These are phyloP conservation scores for Trachelus tabidus DNA, from an alignment of 2,888 invertebrate species.

Conservation along the genomic window DNA sequence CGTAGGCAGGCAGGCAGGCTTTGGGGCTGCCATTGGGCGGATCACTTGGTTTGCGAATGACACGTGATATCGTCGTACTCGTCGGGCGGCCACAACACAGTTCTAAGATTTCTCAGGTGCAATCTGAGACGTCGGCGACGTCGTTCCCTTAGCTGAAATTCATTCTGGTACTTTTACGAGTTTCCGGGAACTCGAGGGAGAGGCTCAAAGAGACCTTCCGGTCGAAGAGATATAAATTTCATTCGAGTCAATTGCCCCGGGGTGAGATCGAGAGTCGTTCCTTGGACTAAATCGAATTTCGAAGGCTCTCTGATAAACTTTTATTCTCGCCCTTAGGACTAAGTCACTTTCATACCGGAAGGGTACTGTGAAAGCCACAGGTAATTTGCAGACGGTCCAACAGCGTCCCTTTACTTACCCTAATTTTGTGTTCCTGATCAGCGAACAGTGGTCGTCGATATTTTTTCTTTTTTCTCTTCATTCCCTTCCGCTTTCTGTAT, in stretches of 20 bases:
- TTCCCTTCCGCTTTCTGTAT: background rate
- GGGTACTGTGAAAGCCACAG: too few relatives aligned
- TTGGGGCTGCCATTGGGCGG: slow-evolving; percentile 16
- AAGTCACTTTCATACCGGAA: too few relatives aligned
- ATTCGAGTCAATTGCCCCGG: background rate
- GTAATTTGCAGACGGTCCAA: too few relatives aligned
- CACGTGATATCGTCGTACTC: slow-evolving; percentile 30
- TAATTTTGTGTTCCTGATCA: too few relatives aligned
- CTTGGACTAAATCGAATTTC: background rate
- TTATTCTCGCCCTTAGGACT: too few relatives aligned
- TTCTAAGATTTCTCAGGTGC: slow-evolving; percentile 32
- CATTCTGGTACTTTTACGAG: background rate
- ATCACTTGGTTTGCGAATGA: slow-evolving; percentile 23
- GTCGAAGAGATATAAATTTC: background rate
- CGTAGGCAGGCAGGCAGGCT: background rate
- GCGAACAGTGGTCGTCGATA: too few relatives aligned
- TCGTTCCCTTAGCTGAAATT: background rate
- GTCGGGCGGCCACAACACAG: slow-evolving; percentile 29
- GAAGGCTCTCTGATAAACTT: background rate
- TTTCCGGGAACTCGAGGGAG: background rate
- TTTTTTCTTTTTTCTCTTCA: too few relatives aligned
- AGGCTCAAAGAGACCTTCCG: background rate
- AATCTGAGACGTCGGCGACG: background rate
- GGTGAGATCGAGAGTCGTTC: too few relatives aligned
- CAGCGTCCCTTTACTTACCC: too few relatives aligned